These are phyloP conservation scores for Zenarchopterus dispar DNA, from an alignment of 2,797 vertebrate species.

Conservation along the genomic window DNA sequence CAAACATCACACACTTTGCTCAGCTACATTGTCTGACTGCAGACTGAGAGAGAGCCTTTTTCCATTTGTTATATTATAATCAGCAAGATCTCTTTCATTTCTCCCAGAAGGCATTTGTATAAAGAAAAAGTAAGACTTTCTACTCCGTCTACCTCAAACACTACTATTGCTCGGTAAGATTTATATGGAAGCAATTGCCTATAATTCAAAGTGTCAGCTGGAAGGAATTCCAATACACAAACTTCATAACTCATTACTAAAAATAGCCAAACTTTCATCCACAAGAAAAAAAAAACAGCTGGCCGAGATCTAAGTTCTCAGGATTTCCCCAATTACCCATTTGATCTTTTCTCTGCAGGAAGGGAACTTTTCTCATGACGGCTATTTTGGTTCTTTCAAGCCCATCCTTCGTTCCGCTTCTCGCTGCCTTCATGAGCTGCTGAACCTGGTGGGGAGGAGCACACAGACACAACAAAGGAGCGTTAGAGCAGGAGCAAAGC, in stretches of 20 bases:
- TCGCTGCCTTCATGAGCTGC: conserved; percentile 95
- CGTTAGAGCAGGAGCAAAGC: conserved; percentile 44
- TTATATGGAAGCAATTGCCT: conserved; percentile 34
- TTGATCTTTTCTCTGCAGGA: conserved; percentile 90
- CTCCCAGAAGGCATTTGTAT: conserved; percentile 46
- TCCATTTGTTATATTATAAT: conserved; percentile 54
- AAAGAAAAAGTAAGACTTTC: conserved; percentile 45
- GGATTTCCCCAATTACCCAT: conserved; percentile 78
- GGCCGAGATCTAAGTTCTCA: conserved; percentile 27
- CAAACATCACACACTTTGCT: conserved; percentile 29
- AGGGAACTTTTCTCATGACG: conserved; percentile 91
- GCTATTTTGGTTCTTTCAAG: conserved; percentile 95
- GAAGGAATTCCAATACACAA: conserved; percentile 32
- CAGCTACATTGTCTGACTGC: conserved; percentile 22
- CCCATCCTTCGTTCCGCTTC: conserved; percentile 93
- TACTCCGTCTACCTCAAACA: conserved; percentile 36
- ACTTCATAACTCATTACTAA: conserved; percentile 27
- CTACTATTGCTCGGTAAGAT: conserved; percentile 38
- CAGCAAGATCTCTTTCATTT: conserved; percentile 53
- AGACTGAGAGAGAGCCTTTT: conserved; percentile 30
- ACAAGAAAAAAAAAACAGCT: conserved; percentile 4
- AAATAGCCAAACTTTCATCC: conserved; percentile 31
- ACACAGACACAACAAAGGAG: conserved; percentile 43
- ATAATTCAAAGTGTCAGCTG: conserved; percentile 47
- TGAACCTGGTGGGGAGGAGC: conserved; percentile 85